Percentiles rank a stretch among this genome's conserved stretches.
phyloP scores from a whole-genome alignment of 2,797 vertebrate genomes.

The Podarcis lilfordi region DNA sequence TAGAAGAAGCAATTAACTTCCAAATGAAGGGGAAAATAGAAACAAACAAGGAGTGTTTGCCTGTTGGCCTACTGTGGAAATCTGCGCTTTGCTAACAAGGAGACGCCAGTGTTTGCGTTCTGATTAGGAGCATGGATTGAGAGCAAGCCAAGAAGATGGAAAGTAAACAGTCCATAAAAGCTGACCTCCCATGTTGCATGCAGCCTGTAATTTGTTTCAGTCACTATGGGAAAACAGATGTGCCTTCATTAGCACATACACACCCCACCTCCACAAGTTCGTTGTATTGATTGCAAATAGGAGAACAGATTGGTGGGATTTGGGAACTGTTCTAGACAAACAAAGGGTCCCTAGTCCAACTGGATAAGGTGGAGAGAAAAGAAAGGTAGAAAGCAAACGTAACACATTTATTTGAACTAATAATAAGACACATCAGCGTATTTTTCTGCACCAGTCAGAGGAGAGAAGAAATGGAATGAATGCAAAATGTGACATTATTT shows the following conservation, averaged over 20 bases:
- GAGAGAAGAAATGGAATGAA: neutral
- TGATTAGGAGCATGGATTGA: slow-evolving; percentile 22
- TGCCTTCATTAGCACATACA: neutral
- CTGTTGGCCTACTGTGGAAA: neutral
- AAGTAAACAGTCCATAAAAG: slow-evolving; percentile 26
- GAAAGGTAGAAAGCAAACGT: neutral
- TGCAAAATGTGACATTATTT: neutral
- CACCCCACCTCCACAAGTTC: neutral
- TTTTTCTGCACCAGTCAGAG: neutral
- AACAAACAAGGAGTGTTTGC: slow-evolving; percentile 32
- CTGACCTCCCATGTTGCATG: slow-evolving; percentile 14
- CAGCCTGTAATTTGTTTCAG: neutral
- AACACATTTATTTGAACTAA: neutral
- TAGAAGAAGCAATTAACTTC: slow-evolving; percentile 37
- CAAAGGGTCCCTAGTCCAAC: neutral
- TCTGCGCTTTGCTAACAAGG: neutral
- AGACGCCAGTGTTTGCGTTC: slow-evolving; percentile 16
- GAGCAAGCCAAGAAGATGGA: slow-evolving; percentile 7
- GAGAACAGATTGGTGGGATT: slow-evolving; percentile 7
- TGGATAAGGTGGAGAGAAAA: neutral
- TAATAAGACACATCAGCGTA: neutral
- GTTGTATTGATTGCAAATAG: slow-evolving; percentile 8
- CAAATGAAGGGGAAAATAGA: slow-evolving; percentile 25
- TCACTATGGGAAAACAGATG: slow-evolving; percentile 25
- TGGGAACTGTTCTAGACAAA: neutral